Base-by-base conservation (phyloP, 2,113 vertebrate genomes). In the Zosterops japonicus region DNA sequence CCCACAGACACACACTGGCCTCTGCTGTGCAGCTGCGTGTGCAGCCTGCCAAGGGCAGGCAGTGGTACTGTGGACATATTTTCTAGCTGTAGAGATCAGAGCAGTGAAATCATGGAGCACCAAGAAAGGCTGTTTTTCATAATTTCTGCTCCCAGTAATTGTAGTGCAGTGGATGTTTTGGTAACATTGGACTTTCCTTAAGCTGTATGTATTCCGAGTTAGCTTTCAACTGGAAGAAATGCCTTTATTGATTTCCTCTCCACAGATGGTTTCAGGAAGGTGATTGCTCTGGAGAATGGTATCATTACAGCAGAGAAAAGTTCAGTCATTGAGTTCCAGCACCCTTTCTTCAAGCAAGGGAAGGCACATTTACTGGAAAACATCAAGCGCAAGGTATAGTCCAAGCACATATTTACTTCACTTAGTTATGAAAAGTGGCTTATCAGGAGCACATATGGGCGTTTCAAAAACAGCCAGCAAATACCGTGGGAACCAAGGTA, bases 241-340 rank as follows among this genome's bases (percentile, higher is more conserved):
- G 4, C 42, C n/a, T 56, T 27, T 50, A 47, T 70, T 67, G 59
- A 65, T 86, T 14, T 18, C n/a, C 33, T 90, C 24, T 80, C 67
- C 49, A 47, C 93, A 98, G 97, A 98, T 97, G 98, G 98, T 29
- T 98, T 98, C 96, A 95, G 96, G 72, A 98, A 98, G 69, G 87
- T 98, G 87, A 88, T 97, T 61, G 82, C 94, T 46, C 56, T 95
- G 59, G 97, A 97, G 49, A 96, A 87, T 80, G 96, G 95, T 31
- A 97, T 96, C 63, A 78, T 94, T 65, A 94, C 70, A 68, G 80
- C 83, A 44, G 96, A 96, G 39, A 97, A 96, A n/a, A 94, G 74
- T 47, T 70, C 89, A 11, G 42, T 82, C 56, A 97, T 97, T 78
- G 97, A 98, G 88, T 98, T 98, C 76, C 98, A 98, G 60, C 98